Evolutionary conservation across 1,140 invertebrate genomes (phyloP).

Genomic region (Zaprionus lachaisei): DNA sequence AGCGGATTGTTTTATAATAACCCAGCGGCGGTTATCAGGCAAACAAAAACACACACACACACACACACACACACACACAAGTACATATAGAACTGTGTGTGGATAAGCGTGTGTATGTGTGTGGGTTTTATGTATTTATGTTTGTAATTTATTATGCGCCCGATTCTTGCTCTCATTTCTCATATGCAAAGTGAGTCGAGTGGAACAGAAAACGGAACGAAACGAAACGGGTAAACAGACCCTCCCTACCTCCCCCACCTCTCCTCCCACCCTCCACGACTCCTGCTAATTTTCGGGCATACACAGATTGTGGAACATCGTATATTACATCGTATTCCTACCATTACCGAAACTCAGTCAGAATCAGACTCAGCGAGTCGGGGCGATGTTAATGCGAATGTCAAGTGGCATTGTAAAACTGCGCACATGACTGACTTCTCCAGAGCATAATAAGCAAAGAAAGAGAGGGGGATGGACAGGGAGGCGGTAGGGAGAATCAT

Average conservation of each 20-base stretch:
- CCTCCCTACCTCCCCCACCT: neutral
- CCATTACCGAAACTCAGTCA: slow-evolving; percentile 29
- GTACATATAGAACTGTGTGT: neutral
- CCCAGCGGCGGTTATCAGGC: slow-evolving; percentile 49
- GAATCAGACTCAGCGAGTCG: slow-evolving; percentile 1
- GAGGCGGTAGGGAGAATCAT: slow-evolving; percentile 1
- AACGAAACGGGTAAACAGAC: neutral
- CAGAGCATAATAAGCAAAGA: slow-evolving; percentile 20
- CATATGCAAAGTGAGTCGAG: slow-evolving; percentile 25
- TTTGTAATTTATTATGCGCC: slow-evolving; percentile 34
- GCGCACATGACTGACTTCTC: slow-evolving; percentile 64
- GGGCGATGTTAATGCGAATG: slow-evolving; percentile 50
- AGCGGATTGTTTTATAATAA: slow-evolving; percentile 61
- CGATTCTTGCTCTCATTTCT: slow-evolving; percentile 24
- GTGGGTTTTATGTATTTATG: slow-evolving; percentile 14
- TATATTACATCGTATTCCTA: slow-evolving; percentile 37
- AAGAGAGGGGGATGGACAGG: neutral
- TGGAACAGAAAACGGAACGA: slow-evolving; percentile 1
- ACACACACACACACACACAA: slow-evolving; percentile 29
- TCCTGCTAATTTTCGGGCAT: neutral
- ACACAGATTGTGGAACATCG: slow-evolving; percentile 5
- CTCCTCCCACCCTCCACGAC: neutral
- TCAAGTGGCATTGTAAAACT: slow-evolving; percentile 64
- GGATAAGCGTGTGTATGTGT: neutral
- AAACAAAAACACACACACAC: too few species aligned